These are phyloP conservation scores for Lapara coniferarum DNA, from an alignment of 2,888 invertebrate genomes.

Conservation along the genomic window DNA sequence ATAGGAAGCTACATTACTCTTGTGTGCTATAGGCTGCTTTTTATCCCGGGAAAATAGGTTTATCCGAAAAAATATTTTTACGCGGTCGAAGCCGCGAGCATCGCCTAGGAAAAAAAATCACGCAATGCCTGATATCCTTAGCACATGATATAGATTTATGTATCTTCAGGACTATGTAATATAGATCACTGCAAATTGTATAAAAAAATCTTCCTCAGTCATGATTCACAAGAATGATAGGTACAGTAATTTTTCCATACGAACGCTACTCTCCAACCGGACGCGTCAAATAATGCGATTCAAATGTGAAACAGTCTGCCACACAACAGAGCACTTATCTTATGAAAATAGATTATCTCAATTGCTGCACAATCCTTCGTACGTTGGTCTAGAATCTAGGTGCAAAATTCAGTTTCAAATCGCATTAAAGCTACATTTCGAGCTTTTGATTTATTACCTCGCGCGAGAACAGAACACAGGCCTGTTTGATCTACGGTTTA, in stretches of 20 bases:
- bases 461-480: conserved; percentile 5
- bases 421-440: background rate
- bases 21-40: too few species aligned
- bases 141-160: too few species aligned
- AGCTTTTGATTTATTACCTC: conserved; percentile 16
- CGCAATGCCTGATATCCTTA: too few species aligned
- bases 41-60: too few species aligned
- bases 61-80: too few species aligned
- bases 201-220: too few species aligned
- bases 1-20: too few species aligned
- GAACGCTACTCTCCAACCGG: background rate
- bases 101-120: too few species aligned
- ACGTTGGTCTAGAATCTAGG: background rate
- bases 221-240: too few species aligned
- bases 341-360: conserved; percentile 12
- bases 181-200: too few species aligned
- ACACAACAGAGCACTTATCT: conserved; percentile 4
- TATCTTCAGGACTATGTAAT: too few species aligned
- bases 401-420: conserved; percentile 2
- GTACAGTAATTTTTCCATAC: background rate
- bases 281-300: background rate
- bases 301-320: background rate
- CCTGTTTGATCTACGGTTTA: conserved; percentile 12
- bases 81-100: too few species aligned
- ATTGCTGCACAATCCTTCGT: background rate